A percentile compares a stretch with the other conserved stretches of the same genome.
These are phyloP conservation scores for Hylia prasina DNA, from an alignment of 2,113 vertebrate genomes.

Conservation along the genomic window DNA sequence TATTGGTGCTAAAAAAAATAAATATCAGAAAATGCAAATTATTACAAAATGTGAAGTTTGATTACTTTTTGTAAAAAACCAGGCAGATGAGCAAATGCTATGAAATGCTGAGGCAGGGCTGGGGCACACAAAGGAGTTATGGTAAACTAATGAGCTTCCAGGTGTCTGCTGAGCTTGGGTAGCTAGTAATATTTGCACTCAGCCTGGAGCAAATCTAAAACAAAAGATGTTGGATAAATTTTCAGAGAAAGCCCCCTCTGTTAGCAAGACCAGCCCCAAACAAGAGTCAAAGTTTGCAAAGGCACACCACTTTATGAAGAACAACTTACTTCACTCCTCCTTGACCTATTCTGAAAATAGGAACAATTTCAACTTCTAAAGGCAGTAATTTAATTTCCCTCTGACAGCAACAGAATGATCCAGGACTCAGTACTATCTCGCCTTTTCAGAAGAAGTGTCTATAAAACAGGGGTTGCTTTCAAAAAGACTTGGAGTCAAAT, in stretches of 20 bases:
- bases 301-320: not conserved
- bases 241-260: not conserved
- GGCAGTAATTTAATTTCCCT: not conserved
- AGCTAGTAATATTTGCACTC: slow-evolving; percentile 17
- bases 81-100: slow-evolving; percentile 44
- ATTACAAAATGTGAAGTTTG: slow-evolving; percentile 26
- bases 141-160: slow-evolving; percentile 54
- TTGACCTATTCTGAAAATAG: not conserved
- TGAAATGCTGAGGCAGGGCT: not conserved
- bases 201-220: slow-evolving; percentile 8
- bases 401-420: not conserved
- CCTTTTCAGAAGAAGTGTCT: not conserved
- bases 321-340: not conserved
- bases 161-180: not conserved
- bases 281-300: not conserved
- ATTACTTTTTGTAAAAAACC: slow-evolving; percentile 15
- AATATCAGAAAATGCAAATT: slow-evolving; percentile 55
- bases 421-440: not conserved
- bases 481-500: not conserved
- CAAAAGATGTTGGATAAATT: not conserved
- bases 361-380: not conserved
- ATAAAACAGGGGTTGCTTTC: not conserved
- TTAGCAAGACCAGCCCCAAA: not conserved
- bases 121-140: slow-evolving; percentile 33
- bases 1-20: slow-evolving; percentile 59